Evolutionary conservation across 2,888 invertebrate genomes (phyloP), one percentile per base, ranked within the genome.

Genomic region (Dolichomitus sp.): DNA sequence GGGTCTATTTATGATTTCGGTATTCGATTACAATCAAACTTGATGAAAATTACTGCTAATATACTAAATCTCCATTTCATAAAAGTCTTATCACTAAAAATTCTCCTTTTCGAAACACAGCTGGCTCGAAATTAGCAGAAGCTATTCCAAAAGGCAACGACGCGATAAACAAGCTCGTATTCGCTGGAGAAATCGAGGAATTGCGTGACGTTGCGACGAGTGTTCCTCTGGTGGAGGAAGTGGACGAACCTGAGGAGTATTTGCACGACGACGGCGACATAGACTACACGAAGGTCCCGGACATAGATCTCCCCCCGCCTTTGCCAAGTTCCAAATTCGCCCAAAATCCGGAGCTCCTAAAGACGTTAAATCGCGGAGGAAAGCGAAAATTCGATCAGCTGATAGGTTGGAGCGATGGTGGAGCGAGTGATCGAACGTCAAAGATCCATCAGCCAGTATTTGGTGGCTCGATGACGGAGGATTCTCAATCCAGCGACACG

Each of bases 111-210:
- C 40, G 69, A 86, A 84, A 91, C 93, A 19, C 90, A 95, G 96
- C 97, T 63, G 97, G 97, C 45, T 97, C 97, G 12, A 96, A 96
- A 90, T 93, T 98, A 70, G 97, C 97, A 89, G 95, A 96, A 86
- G 97, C 97, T 7, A 97, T 98, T 86, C 94, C 96, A 17, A 97
- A 97, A 89, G 98, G 98, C 6, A 96, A 97, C 14, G 95, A 97
- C 70, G 96, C 97, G 54, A 94, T 98, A 23, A 97, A 97, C 90
- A 97, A 96, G 90, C 96, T 96, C 87, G 96, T 98, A 42, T 96
- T 96, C 87, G 96, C 97, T 0, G 98, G 98, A 12, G 97, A 97
- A 93, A 95, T 98, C 84, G 97, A 97, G 90, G 97, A 98, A 90
- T 92, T 98, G 45, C 95, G 96, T 78, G 97, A 97, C 91, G 96